These are phyloP conservation scores for Cephus runcator DNA, from an alignment of 2,888 invertebrate species.

Conservation along the genomic window DNA sequence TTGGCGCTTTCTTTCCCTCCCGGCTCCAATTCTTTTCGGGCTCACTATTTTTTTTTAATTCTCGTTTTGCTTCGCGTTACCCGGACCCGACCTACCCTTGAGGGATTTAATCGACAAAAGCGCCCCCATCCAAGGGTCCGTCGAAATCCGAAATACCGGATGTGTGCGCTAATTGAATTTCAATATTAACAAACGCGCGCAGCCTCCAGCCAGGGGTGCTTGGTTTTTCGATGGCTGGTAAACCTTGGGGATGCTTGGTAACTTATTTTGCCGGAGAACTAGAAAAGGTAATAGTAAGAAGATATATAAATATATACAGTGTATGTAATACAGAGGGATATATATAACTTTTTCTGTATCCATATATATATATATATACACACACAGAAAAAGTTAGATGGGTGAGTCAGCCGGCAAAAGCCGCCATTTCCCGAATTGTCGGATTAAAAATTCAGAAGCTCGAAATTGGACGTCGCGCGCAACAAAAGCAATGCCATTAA, in stretches of 20 bases:
- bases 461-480: slow-evolving; percentile 21
- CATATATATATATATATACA: too few relatives aligned
- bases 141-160: background rate
- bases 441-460: slow-evolving; percentile 20
- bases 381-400: too few relatives aligned
- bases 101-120: background rate
- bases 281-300: too few relatives aligned
- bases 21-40: too few relatives aligned
- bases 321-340: too few relatives aligned
- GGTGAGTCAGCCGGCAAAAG: background rate
- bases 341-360: too few relatives aligned
- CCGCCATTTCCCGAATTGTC: slow-evolving; percentile 8
- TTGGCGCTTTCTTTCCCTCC: too few relatives aligned
- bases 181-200: slow-evolving; percentile 30
- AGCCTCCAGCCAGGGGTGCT: slow-evolving; percentile 11
- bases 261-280: too few relatives aligned
- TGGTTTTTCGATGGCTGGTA: slow-evolving; percentile 18
- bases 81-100: background rate
- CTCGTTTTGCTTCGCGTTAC: too few relatives aligned
- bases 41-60: too few relatives aligned
- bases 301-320: slow-evolving; percentile 1
- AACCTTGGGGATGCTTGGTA: background rate
- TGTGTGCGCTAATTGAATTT: slow-evolving; percentile 32
- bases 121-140: background rate
- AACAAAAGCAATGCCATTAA: slow-evolving; percentile 24